Base-by-base conservation (phyloP, 2,888 invertebrate species). In the Drosophila prostipennis region DNA sequence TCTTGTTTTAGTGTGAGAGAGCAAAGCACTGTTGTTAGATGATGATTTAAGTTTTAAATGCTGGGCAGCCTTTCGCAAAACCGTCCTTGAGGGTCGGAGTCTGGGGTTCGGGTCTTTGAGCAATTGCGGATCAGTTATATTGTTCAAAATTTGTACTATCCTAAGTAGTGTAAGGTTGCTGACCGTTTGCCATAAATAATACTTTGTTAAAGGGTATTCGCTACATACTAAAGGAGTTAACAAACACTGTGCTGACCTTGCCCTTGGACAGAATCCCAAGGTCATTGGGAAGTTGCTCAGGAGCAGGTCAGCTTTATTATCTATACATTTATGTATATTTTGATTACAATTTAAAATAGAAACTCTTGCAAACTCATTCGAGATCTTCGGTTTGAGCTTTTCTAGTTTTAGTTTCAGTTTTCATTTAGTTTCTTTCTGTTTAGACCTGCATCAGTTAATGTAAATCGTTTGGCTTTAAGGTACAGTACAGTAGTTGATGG, bases 321-420 rank as follows among this genome's bases (percentile, higher is more conserved):
- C n/a, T 58, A 58, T 42, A 34, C 58, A 23, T 43, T 34, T 58
- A 23, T 16, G 19, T 19, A 16, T 42, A 42, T 6, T 32, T 65
- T 13, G 40, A 40, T 52, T 67, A 75, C 57, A 77, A 86, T 88
- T 85, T 83, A 84, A 86, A 85, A 88, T 86, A 76, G 87, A 88
- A 86, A 88, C 87, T 86, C 84, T 79, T 80, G 87, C 87, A 77
- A 86, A 88, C 85, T 86, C 88, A 80, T 73, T 64, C 63, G 80
- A 80, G 83, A 86, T 74, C 51, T 46, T 6, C 45, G 45, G 45
- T 46, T 57, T 74, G 54, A 46, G 46, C 46, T 46, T 46, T 16
- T 32, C 32, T 36, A 42, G 36, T 49, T 32, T 52, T 45, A 16
- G 11, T 53, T 52, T 55, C 45, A 6, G 13, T 53, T 73, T n/a